Evolutionary conservation across 2,797 vertebrate species (phyloP), one percentile per base, ranked within the genome.

Genomic region (Sebastes cheni): DNA sequence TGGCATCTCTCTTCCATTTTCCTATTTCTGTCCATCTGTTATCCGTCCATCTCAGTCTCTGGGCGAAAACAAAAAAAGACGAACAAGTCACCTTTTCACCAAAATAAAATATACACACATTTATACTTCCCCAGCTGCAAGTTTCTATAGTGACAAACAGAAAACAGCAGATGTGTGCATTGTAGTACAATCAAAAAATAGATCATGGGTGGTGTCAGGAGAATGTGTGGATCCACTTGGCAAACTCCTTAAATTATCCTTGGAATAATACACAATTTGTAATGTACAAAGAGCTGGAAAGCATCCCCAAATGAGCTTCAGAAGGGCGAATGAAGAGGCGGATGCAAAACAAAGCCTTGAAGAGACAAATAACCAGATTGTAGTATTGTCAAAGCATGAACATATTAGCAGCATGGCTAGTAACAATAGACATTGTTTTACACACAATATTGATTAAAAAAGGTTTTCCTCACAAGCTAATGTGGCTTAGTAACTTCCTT

Each of bases 11-110:
- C 20, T 75, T 34, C 75, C 32, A 50, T n/a, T 70, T 14, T 61
- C 25, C 64, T 50, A 3, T 69, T 71, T 67, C 27, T 50, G 42
- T 67, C 67, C 55, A 39, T 81, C 67, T 74, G 58, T 77, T 69
- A 36, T 79, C 70, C 32, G n/a, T 69, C 67, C 18, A 58, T 74
- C 22, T 72, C 6, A 30, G 52, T 32, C 16, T 34, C 18, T 27
- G 10, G 12, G 4, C 1, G 34, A 52, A 68, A 71, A 46, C 5
- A 29, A 29, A 12, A 13, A 23, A 27, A 20, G 20, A 54, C 20
- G 29, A 58, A 25, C n/a, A 62, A 60, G n/a, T 32, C 9, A 52
- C 10, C 13, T 72, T 66, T 52, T 60, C 23, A 34, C 29, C 27
- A 42, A 55, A 73, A 60, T 67, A 29, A 16, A 66, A 52, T 36